Base-by-base conservation (phyloP, 2,113 vertebrate species). In the Cygnus buccinator region DNA sequence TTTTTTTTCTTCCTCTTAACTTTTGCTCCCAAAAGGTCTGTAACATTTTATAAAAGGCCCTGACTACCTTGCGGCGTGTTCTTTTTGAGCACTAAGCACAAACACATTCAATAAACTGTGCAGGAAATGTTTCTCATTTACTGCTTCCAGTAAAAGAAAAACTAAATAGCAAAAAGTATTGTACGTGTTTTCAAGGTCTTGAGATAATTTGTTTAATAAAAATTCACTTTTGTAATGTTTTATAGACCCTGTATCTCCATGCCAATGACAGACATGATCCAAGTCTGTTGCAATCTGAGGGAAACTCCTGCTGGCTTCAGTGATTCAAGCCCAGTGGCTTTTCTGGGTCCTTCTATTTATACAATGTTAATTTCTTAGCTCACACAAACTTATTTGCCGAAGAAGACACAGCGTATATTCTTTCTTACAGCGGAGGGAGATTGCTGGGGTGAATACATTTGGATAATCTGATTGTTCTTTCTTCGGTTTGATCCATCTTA, bases 71-170 rank as follows among this genome's bases (percentile, higher is more conserved):
- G 44, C 6, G 2, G 80, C 50, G 9, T 46, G 62, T 71, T 22
- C 37, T 79, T 74, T 91, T 46, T 62, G 73, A 82, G 74, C 52
- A 73, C 74, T 70, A 93, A 95, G 54, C 66, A 58, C 89, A 94
- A 94, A 89, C 81, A 91, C 29, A 62, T 89, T 85, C 61, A 73
- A 73, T 63, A 86, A 92, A 81, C 79, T 65, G 59, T 89, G 54
- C 3, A 7, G 77, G 71, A 96, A 73, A 94, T 59, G 55, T 88
- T 96, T 90, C 79, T 89, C 67, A 33, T 96, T 93, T 86, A 70
- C 87, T 87, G 15, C 44, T 96, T 90, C 41, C 68, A 93, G 67
- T 83, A 80, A 95, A 94, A 87, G 39, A 65, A 84, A 89, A 94
- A 70, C 14, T 3, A 73, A 82, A 76, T 57, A 84, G 61, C 74